These are phyloP conservation scores for Theocolax elegans DNA, from an alignment of 1,140 invertebrate species.

Conservation along the genomic window DNA sequence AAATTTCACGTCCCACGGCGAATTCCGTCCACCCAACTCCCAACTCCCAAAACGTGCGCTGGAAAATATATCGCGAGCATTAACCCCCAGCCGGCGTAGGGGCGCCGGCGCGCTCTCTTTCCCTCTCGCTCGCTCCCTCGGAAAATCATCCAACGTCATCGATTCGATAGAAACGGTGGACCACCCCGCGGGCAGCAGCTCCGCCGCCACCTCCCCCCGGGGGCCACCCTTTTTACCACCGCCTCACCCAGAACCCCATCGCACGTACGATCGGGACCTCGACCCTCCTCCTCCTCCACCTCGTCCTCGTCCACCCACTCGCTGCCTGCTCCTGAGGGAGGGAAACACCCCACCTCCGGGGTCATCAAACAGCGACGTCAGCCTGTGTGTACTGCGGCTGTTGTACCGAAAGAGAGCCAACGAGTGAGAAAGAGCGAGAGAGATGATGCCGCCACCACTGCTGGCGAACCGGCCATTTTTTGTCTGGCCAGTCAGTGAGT, in stretches of 20 bases:
- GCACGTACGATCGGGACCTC: not conserved
- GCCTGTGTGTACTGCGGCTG: conserved; percentile 51
- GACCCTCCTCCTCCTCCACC: not conserved
- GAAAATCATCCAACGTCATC: conserved; percentile 58
- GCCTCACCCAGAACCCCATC: not conserved
- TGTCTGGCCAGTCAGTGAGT: conserved; percentile 69
- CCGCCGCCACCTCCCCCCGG: conserved; percentile 39
- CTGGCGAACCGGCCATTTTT: conserved; percentile 66
- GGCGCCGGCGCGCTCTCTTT: too few relatives aligned
- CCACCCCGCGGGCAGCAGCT: too few relatives aligned
- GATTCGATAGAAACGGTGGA: conserved; percentile 52
- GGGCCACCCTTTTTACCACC: conserved; percentile 30
- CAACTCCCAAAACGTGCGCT: conserved; percentile 30
- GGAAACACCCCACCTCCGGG: conserved; percentile 52
- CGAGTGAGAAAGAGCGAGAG: conserved; percentile 13
- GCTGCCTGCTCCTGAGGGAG: conserved; percentile 36
- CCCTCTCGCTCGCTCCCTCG: too few relatives aligned
- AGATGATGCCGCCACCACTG: too few relatives aligned
- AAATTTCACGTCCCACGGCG: conserved; percentile 28
- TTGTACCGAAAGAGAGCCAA: conserved; percentile 51
- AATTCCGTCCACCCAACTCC: conserved; percentile 19
- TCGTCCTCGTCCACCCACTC: conserved; percentile 31
- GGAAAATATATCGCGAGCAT: conserved; percentile 54
- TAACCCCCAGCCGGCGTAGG: conserved; percentile 47
- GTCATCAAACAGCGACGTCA: conserved; percentile 68